Percentiles rank a stretch among this genome's conserved stretches.
These are phyloP conservation scores for Neotoma lepida DNA, from an alignment of 2,113 vertebrate genomes.

Conservation along the genomic window DNA sequence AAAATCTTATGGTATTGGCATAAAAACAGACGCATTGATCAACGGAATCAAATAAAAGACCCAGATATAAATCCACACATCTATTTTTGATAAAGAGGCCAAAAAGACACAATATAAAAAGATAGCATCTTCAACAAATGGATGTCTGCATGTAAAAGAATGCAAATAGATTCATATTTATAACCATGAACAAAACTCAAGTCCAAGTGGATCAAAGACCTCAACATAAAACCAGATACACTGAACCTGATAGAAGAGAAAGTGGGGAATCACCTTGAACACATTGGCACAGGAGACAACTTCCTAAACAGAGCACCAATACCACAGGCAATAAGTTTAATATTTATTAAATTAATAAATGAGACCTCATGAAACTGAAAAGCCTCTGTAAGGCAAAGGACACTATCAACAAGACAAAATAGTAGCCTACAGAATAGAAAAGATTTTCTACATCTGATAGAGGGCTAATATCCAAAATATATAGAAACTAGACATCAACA, in stretches of 20 bases:
- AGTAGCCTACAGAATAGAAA: neutral
- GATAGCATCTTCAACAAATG: neutral
- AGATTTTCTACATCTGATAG: neutral
- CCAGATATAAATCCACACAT: neutral
- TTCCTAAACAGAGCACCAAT: neutral
- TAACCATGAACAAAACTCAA: neutral
- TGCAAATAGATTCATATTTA: neutral
- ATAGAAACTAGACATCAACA: neutral
- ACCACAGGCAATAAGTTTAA: neutral
- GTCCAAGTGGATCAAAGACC: neutral
- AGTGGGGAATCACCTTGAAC: neutral
- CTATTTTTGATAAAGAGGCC: neutral
- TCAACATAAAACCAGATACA: neutral
- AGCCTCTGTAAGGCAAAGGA: neutral
- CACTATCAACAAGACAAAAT: neutral
- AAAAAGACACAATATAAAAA: neutral
- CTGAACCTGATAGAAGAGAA: neutral
- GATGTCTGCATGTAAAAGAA: neutral
- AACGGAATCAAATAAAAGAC: neutral
- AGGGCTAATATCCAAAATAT: neutral
- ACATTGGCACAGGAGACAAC: neutral
- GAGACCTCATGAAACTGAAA: neutral
- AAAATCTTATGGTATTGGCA: neutral
- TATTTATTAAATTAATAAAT: neutral
- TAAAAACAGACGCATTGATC: neutral